Evolutionary conservation across 1,140 invertebrate genomes (phyloP), one percentile per base, ranked within the genome.

Genomic region (Drosophila paulistorum): DNA sequence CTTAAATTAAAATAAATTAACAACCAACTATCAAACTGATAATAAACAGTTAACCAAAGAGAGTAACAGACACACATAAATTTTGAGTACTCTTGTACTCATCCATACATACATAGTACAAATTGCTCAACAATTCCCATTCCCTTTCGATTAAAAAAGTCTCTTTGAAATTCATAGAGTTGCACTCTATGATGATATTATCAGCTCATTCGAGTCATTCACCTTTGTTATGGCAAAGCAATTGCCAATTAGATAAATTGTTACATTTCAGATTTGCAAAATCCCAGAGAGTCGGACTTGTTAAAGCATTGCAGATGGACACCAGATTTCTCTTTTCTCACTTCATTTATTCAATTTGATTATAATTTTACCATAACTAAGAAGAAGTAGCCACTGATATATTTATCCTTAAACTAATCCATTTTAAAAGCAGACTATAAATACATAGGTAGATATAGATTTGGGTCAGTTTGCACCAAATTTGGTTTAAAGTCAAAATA

Each of bases 1-100:
- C 55, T 80, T 81, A 74, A 70, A 68, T 71, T 86, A 68, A 86
- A 76, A 71, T 73, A 86, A 79, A 86, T 73, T 78, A 74, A 74
- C 62, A 79, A 51, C 20, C 57, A 51, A 51, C 45, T 51, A 51
- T 51, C 45, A 51, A 51, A 74, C 30, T 54, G 64, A 55, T 26
- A 14, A 58, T 60, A 74, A 64, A 59, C 65, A 77, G 48, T 13
- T 68, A 60, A 23, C 62, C 41, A 51, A 23, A 51, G 45, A 51
- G 17, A 51, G 45, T 51, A 51, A 23, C 7, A 51, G 7, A 11
- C 35, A 37, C 7, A 37, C 9, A 37, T 4, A 39, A 13, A 30
- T 6, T 30, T 13, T 13, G 37, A 39, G 37, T 39, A 13, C 11
- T 2, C 3, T 3, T 39, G 37, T 39, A 39, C 37, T 39, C 17